Conservation (phyloP, 2,113 vertebrate genomes). For the Vombatus ursinus region DNA sequence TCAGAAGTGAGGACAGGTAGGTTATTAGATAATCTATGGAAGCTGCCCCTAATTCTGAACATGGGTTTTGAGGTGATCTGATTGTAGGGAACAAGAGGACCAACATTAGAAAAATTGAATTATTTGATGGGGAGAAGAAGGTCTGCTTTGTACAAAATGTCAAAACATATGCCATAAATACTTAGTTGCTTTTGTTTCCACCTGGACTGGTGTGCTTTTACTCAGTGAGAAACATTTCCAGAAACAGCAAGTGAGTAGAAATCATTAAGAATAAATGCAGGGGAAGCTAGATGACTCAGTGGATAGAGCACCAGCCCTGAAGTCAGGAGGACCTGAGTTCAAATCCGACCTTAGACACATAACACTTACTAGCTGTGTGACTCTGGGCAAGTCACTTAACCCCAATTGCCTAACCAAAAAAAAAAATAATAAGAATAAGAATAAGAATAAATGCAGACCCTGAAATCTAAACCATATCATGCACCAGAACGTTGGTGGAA, state of each 20-base stretch:
- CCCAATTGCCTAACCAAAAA: no score
- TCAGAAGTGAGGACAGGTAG: conserved; percentile 40
- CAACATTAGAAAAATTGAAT: conserved; percentile 51
- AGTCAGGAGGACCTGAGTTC: no score
- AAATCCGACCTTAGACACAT: no score
- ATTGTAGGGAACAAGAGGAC: conserved; percentile 31
- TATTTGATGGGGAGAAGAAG: conserved; percentile 37
- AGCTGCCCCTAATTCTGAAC: background rate
- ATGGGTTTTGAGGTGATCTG: conserved; percentile 47
- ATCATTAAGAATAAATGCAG: conserved; percentile 43
- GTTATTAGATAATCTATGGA: conserved; percentile 31
- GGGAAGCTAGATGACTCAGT: background rate
- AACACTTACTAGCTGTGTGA: no score
- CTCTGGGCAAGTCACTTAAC: background rate
- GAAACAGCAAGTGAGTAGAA: background rate
- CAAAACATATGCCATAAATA: conserved; percentile 67
- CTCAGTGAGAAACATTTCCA: background rate
- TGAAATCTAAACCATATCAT: background rate
- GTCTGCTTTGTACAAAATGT: conserved; percentile 62
- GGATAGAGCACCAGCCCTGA: no score
- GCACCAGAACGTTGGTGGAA: conserved; percentile 43
- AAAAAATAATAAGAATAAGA: no score
- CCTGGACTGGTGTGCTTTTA: background rate
- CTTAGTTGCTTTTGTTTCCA: background rate
- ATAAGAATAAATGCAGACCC: no score